Base-by-base conservation (phyloP, 2,797 vertebrate species). In the Oreortyx pictus region DNA sequence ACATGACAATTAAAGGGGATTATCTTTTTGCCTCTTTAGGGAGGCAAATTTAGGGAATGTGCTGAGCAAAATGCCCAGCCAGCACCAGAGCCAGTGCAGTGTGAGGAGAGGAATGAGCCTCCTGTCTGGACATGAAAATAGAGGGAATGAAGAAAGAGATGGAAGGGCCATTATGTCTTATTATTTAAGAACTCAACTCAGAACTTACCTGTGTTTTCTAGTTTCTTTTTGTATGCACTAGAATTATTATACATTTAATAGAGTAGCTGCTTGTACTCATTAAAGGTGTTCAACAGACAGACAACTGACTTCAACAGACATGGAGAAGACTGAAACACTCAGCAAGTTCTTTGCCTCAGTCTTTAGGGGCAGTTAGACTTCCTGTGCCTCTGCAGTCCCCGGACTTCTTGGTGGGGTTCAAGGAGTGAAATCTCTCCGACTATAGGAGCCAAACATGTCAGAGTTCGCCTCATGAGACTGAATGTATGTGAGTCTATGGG, bases 41-140 rank as follows among this genome's bases (percentile, higher is more conserved):
- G n/a, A 44, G 15, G 16, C 87, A 41, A 14, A 41, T 41, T 41
- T 41, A 41, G 39, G 39, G 41, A 50, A 19, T 65, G 27, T 39
- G 41, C 46, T 49, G 13, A 86, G 46, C 5, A 86, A 41, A 65
- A 64, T 31, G 20, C 6, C 24, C 29, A 11, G 8, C 46, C 6
- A 7, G 39, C 8, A n/a, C 19, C 19, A n/a, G 23, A 72, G 31
- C 5, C 41, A 44, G 27, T 39, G 46, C n/a, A 12, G 2, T 18
- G 25, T 0, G 2, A 54, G 8, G 9, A 70, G 33, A 5, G 7
- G 12, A 61, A 11, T 33, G 41, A 13, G 5, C 47, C 25, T 19
- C 1, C 2, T 2, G 7, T 56, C 5, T 25, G 16, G 11, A 1
- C 2, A 3, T 8, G 23, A 73, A 19, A 9, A 44, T 62, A 23